Evolutionary conservation across 2,888 invertebrate species (phyloP).

Genomic region (Oligia strigilis): DNA sequence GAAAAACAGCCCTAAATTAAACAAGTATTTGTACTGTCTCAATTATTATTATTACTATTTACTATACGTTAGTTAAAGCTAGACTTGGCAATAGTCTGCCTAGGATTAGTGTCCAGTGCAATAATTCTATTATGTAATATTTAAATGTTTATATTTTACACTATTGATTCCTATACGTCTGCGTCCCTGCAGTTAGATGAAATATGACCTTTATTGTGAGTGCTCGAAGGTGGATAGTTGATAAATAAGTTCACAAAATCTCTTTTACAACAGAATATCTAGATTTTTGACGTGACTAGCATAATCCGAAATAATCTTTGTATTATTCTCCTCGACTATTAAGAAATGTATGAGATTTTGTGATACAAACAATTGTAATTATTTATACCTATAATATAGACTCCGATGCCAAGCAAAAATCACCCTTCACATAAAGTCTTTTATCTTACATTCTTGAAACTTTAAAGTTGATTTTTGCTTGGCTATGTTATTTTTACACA

Average conservation of each 20-base stretch:
- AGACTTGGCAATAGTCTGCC: constrained; percentile 44
- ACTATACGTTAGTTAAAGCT: constrained; percentile 32
- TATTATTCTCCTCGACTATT: constrained; percentile 14
- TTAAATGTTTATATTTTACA: constrained; percentile 40
- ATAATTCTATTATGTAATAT: constrained; percentile 55
- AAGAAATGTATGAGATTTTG: constrained; percentile 40
- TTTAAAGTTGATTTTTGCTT: constrained; percentile 45
- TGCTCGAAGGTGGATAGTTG: constrained; percentile 26
- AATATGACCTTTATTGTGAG: constrained; percentile 27
- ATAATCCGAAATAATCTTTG: constrained; percentile 32
- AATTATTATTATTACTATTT: constrained; percentile 51
- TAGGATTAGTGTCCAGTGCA: constrained; percentile 61
- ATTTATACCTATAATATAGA: constrained; percentile 40
- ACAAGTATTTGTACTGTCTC: constrained; percentile 51
- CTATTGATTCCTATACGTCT: constrained; percentile 40
- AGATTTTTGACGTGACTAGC: constrained; percentile 17
- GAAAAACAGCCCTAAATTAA: constrained; percentile 3
- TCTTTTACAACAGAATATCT: constrained; percentile 2
- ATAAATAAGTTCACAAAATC: constrained; percentile 39
- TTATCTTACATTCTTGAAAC: neutral
- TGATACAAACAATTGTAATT: constrained; percentile 35
- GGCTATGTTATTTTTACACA: constrained; percentile 38
- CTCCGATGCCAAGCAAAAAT: constrained; percentile 49
- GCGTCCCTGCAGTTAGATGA: constrained; percentile 24
- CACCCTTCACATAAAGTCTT: neutral